phyloP scores from a whole-genome alignment of 1,140 invertebrate genomes.

The Heliconius himera region DNA sequence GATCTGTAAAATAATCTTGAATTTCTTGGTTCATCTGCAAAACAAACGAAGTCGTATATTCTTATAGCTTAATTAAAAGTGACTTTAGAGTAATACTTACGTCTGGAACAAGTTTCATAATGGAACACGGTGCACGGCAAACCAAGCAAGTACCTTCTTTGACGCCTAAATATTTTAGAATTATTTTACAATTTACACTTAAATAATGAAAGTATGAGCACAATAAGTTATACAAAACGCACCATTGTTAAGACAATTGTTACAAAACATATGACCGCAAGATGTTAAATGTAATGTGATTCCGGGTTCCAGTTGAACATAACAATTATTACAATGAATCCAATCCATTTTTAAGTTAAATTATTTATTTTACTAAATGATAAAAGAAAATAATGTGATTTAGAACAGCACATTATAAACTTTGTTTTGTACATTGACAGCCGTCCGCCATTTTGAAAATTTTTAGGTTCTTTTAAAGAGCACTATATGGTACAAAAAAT shows the following conservation, averaged over 20 bases:
- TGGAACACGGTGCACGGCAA: slow-evolving; percentile 70
- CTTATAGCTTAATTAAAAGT: slow-evolving; percentile 20
- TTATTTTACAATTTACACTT: background rate
- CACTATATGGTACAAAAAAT: background rate
- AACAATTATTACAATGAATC: slow-evolving; percentile 81
- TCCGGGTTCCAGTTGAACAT: slow-evolving; percentile 69
- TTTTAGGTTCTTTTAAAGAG: slow-evolving; percentile 22
- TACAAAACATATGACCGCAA: slow-evolving; percentile 81
- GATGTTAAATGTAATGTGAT: slow-evolving; percentile 75
- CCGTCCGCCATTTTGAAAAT: slow-evolving; percentile 21
- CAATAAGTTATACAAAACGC: slow-evolving; percentile 38
- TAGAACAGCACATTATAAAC: slow-evolving; percentile 11
- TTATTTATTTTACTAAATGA: slow-evolving; percentile 18
- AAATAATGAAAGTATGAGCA: slow-evolving; percentile 10
- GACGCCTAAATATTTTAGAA: slow-evolving; percentile 49
- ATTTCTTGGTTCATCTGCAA: slow-evolving; percentile 78
- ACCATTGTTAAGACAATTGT: slow-evolving; percentile 72
- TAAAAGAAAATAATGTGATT: background rate
- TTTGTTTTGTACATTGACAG: slow-evolving; percentile 16
- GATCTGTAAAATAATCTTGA: slow-evolving; percentile 79
- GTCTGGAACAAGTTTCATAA: slow-evolving; percentile 75
- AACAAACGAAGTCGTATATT: slow-evolving; percentile 29
- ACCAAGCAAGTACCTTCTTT: slow-evolving; percentile 74
- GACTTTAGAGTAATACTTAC: slow-evolving; percentile 58
- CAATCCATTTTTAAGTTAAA: slow-evolving; percentile 69